Base-by-base conservation (phyloP, 30 jellyfish, hydroid and myxozoan species). In the Aurelia coerulea region DNA sequence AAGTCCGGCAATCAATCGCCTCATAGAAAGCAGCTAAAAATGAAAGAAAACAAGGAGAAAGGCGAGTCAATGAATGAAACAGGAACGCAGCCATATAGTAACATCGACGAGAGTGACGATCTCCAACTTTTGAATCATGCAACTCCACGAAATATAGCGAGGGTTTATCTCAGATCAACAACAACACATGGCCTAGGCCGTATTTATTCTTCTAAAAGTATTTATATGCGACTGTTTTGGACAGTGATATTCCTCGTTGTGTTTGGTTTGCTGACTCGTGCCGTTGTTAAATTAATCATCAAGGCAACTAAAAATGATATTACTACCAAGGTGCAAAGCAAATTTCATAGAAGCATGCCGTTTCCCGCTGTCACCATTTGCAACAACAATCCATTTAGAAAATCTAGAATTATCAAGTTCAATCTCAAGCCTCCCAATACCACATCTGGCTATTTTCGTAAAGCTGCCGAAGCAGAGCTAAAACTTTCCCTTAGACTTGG, bases 151-250 rank as follows among this genome's bases (percentile, higher is more conserved):
- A 60, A 5, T 10, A 60, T 60, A 11, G 32, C 70, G 13, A 23
- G 35, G 70, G 35, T 11, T 12, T 60, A 17, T 3, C 35, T 60
- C 70, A 33, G n/a, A 41, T 29, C 64, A 29, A 33, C 78, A 15
- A 83, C 92, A 72, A 46, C 53, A 41, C 92, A 83, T 50, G 92
- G 92, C 17, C 19, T 83, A 32, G 46, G 68, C 12, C 75, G 49
- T 31, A 83, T 83, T n/a, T 70, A 68, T 69, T 19, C 53, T 31
- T 16, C 92, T 11, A 83, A n/a, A 72, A 83, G 34, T 31, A 8
- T 13, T 16, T 16, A 16, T 15, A 17, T 29, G 3, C 42, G 92
- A 83, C 46, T 68, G 18, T 70, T 67, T 58, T 83, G 92, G 92
- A 14, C 64, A 10, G 8, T 68, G 23, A n/a, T 59, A 10, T 68